These are phyloP conservation scores for Rutilus rutilus DNA, from an alignment of 2,113 vertebrate species.

Conservation along the genomic window DNA sequence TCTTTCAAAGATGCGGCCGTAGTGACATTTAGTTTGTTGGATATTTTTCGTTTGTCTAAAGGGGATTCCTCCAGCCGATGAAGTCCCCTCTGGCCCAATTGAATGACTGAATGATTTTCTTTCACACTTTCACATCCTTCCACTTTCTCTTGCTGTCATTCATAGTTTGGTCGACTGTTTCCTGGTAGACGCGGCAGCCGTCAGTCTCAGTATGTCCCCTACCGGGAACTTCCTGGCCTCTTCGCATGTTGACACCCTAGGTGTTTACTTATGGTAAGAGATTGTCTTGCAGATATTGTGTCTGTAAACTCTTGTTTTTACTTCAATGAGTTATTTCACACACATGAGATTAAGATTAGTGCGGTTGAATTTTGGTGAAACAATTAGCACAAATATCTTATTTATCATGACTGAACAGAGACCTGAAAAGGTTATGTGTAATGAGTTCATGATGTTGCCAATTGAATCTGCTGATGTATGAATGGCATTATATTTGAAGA, in stretches of 20 bases:
- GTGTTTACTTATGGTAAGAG: slow-evolving; percentile 92
- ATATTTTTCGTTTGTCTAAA: slow-evolving; percentile 18
- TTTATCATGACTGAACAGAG: not conserved
- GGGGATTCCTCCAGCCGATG: slow-evolving; percentile 11
- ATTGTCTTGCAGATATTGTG: slow-evolving; percentile 10
- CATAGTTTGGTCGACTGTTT: slow-evolving; percentile 88
- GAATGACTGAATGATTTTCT: not conserved
- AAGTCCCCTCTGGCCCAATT: slow-evolving; percentile 36
- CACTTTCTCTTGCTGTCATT: slow-evolving; percentile 44
- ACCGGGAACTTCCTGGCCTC: slow-evolving; percentile 94
- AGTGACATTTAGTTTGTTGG: slow-evolving; percentile 4
- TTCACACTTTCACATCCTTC: not conserved
- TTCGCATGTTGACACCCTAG: slow-evolving; percentile 90
- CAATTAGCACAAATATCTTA: not conserved
- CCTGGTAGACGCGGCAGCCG: slow-evolving; percentile 84
- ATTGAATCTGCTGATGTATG: not conserved
- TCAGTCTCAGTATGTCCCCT: slow-evolving; percentile 89
- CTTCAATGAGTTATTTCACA: slow-evolving; percentile 50
- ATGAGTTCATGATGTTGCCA: not conserved
- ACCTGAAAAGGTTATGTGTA: not conserved
- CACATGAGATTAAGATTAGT: not conserved
- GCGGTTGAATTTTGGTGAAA: not conserved
- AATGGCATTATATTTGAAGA: not conserved
- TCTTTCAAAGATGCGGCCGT: slow-evolving; percentile 8
- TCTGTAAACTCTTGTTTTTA: slow-evolving; percentile 9